Conservation (phyloP, 2,113 vertebrate genomes). For the Illadopsis cleaveri region DNA sequence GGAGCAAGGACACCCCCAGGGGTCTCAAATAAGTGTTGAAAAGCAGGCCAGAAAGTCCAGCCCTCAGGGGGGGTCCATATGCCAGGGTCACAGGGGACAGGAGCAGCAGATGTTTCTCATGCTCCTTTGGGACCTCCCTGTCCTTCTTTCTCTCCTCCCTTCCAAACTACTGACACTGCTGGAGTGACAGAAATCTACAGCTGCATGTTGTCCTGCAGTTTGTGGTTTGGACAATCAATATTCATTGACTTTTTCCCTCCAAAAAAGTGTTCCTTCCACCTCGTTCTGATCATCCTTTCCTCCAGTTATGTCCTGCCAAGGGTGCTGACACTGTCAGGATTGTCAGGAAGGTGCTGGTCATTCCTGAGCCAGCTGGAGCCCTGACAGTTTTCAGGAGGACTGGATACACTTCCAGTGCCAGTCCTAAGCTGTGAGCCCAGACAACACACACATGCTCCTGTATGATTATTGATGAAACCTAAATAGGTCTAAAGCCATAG, state of each 20-base stretch:
- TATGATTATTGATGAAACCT: not conserved
- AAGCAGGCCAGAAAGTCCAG: not conserved
- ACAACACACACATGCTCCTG: rapidly evolving
- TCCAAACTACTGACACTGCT: not conserved
- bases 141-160: not conserved
- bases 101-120: slow-evolving; percentile 4
- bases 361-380: not conserved
- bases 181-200: not conserved
- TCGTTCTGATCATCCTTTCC: not conserved
- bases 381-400: not conserved
- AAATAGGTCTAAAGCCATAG: not conserved
- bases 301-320: not conserved
- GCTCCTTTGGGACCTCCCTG: not conserved
- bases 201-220: not conserved
- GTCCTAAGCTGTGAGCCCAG: not conserved
- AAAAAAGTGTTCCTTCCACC: no score
- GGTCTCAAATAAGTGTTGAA: not conserved
- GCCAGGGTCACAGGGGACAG: not conserved
- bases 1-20: not conserved
- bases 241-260: not conserved
- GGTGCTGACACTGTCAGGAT: not conserved
- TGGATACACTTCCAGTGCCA: not conserved
- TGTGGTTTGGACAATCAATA: not conserved
- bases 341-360: not conserved
- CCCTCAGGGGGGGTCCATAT: not conserved